Evolutionary conservation across 2,797 vertebrate species (phyloP), one percentile per base, ranked within the genome.

Genomic region (Pempheris klunzingeri): DNA sequence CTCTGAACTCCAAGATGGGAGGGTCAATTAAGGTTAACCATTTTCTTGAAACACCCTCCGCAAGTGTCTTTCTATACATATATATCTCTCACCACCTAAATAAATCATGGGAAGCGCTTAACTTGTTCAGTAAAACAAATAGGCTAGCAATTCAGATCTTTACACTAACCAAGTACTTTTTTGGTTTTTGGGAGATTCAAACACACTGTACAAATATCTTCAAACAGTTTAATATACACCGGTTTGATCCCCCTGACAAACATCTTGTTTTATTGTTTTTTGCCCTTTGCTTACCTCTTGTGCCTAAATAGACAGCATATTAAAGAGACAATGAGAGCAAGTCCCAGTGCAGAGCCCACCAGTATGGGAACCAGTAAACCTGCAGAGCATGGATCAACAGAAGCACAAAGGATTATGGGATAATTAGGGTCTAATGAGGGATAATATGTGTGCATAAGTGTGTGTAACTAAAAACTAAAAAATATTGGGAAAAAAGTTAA

Each of bases 281-380:
- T 49, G 2, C 0, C 13, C n/a, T 74, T 64, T 15, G 75, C 95
- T 94, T 90, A 99, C 98, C 97, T 94, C 86, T 90, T 96, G 74
- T 88, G 95, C 77, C 91, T 93, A 44, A 96, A 88, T 46, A 97
- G 83, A 87, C 94, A 98, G 65, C 92, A 87, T 2, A 91, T 81
- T 74, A 94, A 77, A 17, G 83, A 92, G 24, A 95, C 78, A 81
- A 96, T 78, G 47, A 95, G 41, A 64, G 95, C 71, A 46, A 95
- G 77, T 84, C 94, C 96, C 34, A 98, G 77, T 64, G 90, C 4
- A 8, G 93, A 94, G 59, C 86, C 93, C 87, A 96, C 77, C 71
- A 92, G 83, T 71, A 96, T 72, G 3, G 94, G 93, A 52, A 95
- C 85, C 71, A 96, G 81, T 72, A 96, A 87, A 86, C 97, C 98